Percentiles rank a stretch among this genome's conserved stretches.
phyloP scores from a whole-genome alignment of 2,888 invertebrate genomes.

The Drosophila nr. perissopoda region DNA sequence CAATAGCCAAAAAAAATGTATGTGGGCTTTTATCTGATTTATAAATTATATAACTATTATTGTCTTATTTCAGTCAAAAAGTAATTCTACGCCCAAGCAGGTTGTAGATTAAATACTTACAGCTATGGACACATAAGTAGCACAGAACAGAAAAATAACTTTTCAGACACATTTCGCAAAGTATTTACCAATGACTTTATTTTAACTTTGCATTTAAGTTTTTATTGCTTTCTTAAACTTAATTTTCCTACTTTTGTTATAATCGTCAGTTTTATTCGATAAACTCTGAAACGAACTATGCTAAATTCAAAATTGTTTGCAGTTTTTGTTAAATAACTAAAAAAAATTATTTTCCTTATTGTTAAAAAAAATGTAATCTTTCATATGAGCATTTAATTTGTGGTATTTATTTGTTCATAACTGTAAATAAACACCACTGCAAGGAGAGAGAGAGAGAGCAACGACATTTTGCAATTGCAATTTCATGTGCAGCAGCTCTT shows the following conservation, averaged over 20 bases:
- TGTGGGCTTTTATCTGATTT: background rate
- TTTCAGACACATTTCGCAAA: background rate
- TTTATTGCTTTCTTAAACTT: background rate
- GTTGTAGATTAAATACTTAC: background rate
- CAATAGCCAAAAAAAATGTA: background rate
- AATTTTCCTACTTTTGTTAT: background rate
- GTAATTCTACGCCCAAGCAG: background rate
- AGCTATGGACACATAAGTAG: background rate
- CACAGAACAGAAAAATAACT: background rate
- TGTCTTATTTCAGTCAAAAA: background rate
- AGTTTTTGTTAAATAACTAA: background rate
- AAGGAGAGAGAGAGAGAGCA: conserved; percentile 13
- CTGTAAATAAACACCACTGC: background rate
- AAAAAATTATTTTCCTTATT: background rate
- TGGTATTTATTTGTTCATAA: background rate
- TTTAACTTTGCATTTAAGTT: background rate
- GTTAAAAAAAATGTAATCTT: background rate
- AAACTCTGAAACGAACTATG: background rate
- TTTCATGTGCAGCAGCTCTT: conserved; percentile 19
- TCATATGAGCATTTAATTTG: background rate
- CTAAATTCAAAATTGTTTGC: background rate
- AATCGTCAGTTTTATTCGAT: background rate
- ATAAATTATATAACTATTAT: background rate
- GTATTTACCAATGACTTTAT: background rate
- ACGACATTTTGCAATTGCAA: conserved; percentile 12